phyloP scores from a whole-genome alignment of 1,140 invertebrate species.

The Neomicropteryx cornuta region DNA sequence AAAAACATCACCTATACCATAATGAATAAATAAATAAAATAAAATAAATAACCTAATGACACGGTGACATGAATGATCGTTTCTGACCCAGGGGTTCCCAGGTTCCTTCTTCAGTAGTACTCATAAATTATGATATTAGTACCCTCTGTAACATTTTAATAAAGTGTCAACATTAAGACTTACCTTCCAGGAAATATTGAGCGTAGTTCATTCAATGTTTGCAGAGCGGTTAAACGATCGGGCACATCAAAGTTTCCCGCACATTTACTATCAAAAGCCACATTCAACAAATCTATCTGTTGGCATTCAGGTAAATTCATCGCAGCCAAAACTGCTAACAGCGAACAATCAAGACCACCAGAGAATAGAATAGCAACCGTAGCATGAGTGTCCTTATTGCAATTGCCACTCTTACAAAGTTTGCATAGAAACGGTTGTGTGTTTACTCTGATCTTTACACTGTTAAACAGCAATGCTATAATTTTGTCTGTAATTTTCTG shows the following conservation, averaged over 20 bases:
- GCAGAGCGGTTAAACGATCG: constrained; percentile 66
- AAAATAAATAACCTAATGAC: too few relatives aligned
- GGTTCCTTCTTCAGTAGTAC: too few relatives aligned
- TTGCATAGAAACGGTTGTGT: constrained; percentile 56
- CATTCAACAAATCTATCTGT: constrained; percentile 90
- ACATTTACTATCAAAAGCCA: constrained; percentile 71
- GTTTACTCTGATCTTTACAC: constrained; percentile 50
- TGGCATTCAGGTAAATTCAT: constrained; percentile 55
- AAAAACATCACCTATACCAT: constrained; percentile 41
- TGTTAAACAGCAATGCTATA: constrained; percentile 44
- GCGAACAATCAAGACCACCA: constrained; percentile 88
- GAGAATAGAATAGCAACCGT: constrained; percentile 86
- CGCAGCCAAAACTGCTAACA: constrained; percentile 72
- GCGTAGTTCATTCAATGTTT: constrained; percentile 63
- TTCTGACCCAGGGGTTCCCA: too few relatives aligned
- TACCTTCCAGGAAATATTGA: constrained; percentile 53
- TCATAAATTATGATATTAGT: too few relatives aligned
- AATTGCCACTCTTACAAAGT: constrained; percentile 39
- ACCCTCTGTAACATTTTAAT: too few relatives aligned
- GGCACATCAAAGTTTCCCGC: constrained; percentile 54
- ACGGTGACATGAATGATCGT: too few relatives aligned
- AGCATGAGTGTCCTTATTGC: constrained; percentile 43
- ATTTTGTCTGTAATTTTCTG: constrained; percentile 34
- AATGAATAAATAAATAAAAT: too few relatives aligned
- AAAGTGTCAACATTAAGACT: constrained; percentile 18